A percentile compares a stretch with the other conserved stretches of the same genome.
These are phyloP conservation scores for Nymphalis polychloros DNA, from an alignment of 2,888 invertebrate species.

Conservation along the genomic window DNA sequence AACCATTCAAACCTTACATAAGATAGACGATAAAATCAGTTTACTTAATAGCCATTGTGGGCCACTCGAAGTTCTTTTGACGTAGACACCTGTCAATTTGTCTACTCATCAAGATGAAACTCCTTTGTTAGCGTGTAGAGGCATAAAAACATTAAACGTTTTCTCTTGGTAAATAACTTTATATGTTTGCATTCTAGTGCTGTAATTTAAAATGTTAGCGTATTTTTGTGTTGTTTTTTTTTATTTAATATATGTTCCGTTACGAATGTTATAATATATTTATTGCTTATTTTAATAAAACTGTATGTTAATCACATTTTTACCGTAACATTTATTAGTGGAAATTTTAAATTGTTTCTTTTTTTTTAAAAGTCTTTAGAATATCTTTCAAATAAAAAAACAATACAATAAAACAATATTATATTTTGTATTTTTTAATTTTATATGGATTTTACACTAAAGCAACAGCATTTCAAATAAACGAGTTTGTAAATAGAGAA, in stretches of 20 bases:
- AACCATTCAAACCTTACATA: slow-evolving; percentile 14
- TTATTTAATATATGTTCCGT: slow-evolving; percentile 3
- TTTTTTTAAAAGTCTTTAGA: background rate
- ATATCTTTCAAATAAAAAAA: no score
- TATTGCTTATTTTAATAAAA: background rate
- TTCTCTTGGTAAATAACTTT: slow-evolving; percentile 11
- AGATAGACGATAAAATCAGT: slow-evolving; percentile 19
- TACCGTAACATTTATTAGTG: background rate
- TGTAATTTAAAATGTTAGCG: background rate
- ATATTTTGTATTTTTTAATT: no score
- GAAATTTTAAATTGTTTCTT: background rate
- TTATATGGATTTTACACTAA: no score
- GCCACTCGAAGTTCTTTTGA: slow-evolving; percentile 6
- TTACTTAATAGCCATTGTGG: slow-evolving; percentile 12
- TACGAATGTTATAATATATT: slow-evolving; percentile 1
- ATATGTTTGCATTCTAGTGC: slow-evolving; percentile 2
- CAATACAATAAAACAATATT: no score
- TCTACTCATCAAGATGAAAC: slow-evolving; percentile 21
- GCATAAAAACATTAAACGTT: slow-evolving; percentile 12
- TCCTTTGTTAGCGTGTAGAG: slow-evolving; percentile 15
- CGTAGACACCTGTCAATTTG: slow-evolving; percentile 21
- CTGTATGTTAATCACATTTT: background rate
- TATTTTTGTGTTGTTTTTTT: slow-evolving; percentile 1
- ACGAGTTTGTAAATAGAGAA: no score
- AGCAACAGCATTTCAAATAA: background rate